Evolutionary conservation across 2,888 invertebrate genomes (phyloP), one percentile per base, ranked within the genome.

Genomic region (Drosophila meridionalis): DNA sequence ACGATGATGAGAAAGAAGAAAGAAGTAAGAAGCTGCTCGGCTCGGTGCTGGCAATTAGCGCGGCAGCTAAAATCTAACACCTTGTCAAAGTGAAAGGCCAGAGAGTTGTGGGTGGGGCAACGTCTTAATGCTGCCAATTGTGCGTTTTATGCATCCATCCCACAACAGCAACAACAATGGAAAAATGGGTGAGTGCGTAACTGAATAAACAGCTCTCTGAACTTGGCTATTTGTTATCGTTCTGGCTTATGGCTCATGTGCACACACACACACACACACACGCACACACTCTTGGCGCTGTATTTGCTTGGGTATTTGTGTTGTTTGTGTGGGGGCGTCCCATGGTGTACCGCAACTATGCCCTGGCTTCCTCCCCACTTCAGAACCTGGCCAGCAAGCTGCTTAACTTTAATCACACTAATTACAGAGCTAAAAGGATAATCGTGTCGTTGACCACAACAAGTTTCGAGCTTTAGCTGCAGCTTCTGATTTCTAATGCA

Each of bases 371-470:
- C 11, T 26, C 30, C 7, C 26, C 34, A 26, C 14, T 32, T 38
- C 45, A 28, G 38, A n/a, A 50, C 28, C 47, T 52, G 65, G n/a
- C 32, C 40, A 32, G 32, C 26, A 59, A 63, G 67, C 61, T 81
- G 72, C 73, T 83, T 83, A 71, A 73, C 86, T 90, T 79, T 83
- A 83, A 90, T 87, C 77, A 78, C 89, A 83, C 89, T 89, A 87
- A 87, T 87, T 89, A 80, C 86, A 53, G 73, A 82, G 86, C 84
- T 91, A 92, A 91, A 92, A 91, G 92, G 91, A 91, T 90, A 90
- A 89, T 90, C 91, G 72, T 91, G 91, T 91, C 78, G 76, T 80
- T 80, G 76, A 80, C 78, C 86, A 74, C 80, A 80, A 78, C 76
- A 76, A 76, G 73, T 78, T 78, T 48, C 43, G 4, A 55, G 32